Evolutionary conservation across 2,113 vertebrate species (phyloP).

Genomic region (Erythrocercus mccallii): DNA sequence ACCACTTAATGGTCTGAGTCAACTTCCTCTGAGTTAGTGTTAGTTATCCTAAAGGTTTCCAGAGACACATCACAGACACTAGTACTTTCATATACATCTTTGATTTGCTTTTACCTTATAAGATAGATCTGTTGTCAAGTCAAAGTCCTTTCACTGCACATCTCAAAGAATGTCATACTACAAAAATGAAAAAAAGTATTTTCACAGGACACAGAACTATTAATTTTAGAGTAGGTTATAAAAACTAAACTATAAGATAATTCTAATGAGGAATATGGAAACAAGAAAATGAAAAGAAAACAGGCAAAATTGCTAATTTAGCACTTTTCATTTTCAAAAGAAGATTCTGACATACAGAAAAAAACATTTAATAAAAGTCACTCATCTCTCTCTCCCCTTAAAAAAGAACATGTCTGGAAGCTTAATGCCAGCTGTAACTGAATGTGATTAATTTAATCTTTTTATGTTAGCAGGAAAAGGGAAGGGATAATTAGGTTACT

Average conservation of each 20-base stretch:
- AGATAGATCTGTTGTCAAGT: neutral
- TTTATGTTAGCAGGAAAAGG: conserved; percentile 36
- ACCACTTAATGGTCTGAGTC: neutral
- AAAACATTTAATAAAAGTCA: neutral
- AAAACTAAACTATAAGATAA: neutral
- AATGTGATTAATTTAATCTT: conserved; percentile 46
- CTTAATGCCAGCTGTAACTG: conserved; percentile 29
- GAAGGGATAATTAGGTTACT: conserved; percentile 54
- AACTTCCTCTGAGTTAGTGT: neutral
- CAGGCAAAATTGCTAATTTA: neutral
- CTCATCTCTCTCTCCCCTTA: neutral
- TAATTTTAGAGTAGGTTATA: neutral
- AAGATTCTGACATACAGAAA: neutral
- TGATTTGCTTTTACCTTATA: neutral
- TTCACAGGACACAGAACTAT: neutral
- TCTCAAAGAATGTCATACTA: neutral
- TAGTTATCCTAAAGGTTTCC: neutral
- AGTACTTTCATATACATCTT: neutral
- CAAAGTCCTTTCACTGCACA: neutral
- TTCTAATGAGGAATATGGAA: neutral
- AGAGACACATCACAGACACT: neutral
- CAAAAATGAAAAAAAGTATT: neutral
- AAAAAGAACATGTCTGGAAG: neutral
- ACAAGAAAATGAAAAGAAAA: neutral
- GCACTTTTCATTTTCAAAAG: conserved; percentile 6